Evolutionary conservation across 2,888 invertebrate species (phyloP).

Genomic region (Coronaproctus castanopsis): DNA sequence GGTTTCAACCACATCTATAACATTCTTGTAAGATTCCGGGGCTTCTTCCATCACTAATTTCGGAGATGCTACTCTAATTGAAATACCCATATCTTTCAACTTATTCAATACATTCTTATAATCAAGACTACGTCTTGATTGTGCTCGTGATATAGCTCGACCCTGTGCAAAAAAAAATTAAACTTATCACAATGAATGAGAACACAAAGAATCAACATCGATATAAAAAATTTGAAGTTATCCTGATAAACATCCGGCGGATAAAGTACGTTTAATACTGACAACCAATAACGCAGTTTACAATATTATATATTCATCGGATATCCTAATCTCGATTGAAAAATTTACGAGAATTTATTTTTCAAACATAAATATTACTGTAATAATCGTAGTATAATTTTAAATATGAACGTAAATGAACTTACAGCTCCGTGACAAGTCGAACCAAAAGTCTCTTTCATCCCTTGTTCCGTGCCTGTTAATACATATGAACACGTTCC

Average conservation of each 20-base stretch:
- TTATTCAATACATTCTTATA: slow-evolving; percentile 65
- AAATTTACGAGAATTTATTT: too few relatives aligned
- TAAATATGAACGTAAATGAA: slow-evolving; percentile 19
- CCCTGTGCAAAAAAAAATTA: slow-evolving; percentile 43
- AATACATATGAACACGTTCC: slow-evolving; percentile 98
- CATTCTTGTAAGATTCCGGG: slow-evolving; percentile 98
- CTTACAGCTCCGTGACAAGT: slow-evolving; percentile 98
- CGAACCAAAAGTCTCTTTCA: slow-evolving; percentile 97
- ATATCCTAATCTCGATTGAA: too few relatives aligned
- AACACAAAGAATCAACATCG: too few relatives aligned
- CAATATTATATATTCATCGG: too few relatives aligned
- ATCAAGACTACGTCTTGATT: slow-evolving; percentile 85
- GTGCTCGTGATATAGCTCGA: slow-evolving; percentile 86
- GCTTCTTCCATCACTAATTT: slow-evolving; percentile 99
- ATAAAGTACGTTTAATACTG: too few relatives aligned
- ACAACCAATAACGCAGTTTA: too few relatives aligned
- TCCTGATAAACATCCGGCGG: too few relatives aligned
- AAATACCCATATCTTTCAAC: slow-evolving; percentile 66
- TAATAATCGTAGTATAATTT: too few relatives aligned
- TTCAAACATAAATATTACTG: too few relatives aligned
- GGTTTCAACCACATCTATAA: slow-evolving; percentile 96
- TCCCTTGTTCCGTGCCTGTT: slow-evolving; percentile 91
- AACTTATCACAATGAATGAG: neutral
- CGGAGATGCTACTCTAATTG: slow-evolving; percentile 93
- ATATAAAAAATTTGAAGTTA: too few relatives aligned